Percentiles rank a stretch among this genome's conserved stretches.
Conservation (phyloP, 2,797 vertebrate species). For the Leptoclinus maculatus region DNA sequence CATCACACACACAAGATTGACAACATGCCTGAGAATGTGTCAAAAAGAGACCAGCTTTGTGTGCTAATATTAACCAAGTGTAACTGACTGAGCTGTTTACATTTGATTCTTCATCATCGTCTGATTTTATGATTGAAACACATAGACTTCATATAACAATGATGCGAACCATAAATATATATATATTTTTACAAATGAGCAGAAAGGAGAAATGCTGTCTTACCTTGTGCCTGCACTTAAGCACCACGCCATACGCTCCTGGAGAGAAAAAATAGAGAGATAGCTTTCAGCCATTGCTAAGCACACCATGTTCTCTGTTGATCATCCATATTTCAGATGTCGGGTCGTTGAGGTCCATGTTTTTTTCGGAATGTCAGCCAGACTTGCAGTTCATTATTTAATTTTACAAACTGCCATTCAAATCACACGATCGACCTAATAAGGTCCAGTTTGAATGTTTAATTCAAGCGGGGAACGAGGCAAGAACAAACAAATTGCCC, state of each 20-base stretch:
- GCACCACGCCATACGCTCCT: constrained; percentile 89
- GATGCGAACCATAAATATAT: not conserved
- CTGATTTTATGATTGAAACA: not conserved
- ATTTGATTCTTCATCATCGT: not conserved
- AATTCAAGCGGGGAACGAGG: not conserved
- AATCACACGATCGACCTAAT: not conserved
- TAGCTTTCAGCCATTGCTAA: constrained; percentile 14
- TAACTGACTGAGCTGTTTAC: not conserved
- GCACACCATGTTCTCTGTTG: constrained; percentile 35
- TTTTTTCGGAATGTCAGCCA: not conserved
- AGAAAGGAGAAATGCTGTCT: constrained; percentile 51
- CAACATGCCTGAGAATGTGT: constrained; percentile 5
- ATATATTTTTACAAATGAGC: not conserved
- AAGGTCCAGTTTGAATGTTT: not conserved
- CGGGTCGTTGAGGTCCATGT: not conserved
- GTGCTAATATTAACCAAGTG: not conserved
- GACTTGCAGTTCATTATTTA: constrained; percentile 2
- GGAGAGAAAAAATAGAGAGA: constrained; percentile 33
- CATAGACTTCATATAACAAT: not conserved
- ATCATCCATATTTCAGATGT: constrained; percentile 28
- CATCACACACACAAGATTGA: not conserved
- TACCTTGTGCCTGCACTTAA: constrained; percentile 89
- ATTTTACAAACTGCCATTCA: constrained; percentile 5
- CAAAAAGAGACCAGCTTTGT: not conserved
- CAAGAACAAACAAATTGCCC: not conserved